Evolutionary conservation across 2,888 invertebrate species (phyloP).

Genomic region (Lycia hirtaria): DNA sequence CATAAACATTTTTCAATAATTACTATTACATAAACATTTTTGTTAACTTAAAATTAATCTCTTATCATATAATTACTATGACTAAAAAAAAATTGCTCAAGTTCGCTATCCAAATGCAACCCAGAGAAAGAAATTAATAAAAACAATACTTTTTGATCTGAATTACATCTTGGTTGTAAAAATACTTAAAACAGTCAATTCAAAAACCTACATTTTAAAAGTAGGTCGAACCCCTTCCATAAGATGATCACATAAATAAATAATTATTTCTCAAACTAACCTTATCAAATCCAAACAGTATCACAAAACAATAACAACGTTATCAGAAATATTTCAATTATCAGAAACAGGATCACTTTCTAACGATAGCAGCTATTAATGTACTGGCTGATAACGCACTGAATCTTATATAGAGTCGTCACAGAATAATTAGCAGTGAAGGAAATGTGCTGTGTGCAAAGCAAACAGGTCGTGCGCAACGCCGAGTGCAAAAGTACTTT

Average conservation of each 20-base stretch:
- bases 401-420: conserved; percentile 5
- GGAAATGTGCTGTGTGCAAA: conserved; percentile 21
- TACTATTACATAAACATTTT: no score
- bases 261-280: not conserved
- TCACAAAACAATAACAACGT: conserved; percentile 22
- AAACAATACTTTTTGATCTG: no score
- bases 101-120: no score
- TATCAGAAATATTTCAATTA: not conserved
- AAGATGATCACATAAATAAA: not conserved
- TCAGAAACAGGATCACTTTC: conserved; percentile 4
- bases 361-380: not conserved
- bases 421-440: not conserved
- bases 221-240: no score
- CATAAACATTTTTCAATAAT: no score
- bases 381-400: conserved; percentile 7
- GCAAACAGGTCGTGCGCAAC: conserved; percentile 3
- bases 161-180: no score
- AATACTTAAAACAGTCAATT: no score
- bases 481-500: conserved; percentile 13
- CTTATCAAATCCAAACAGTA: conserved; percentile 12
- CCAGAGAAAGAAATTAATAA: no score
- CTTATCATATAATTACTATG: no score
- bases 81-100: no score
- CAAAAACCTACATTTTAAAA: no score
- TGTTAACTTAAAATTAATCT: no score